Base-by-base conservation (phyloP, 2,888 invertebrate species). In the Altica lythri region DNA sequence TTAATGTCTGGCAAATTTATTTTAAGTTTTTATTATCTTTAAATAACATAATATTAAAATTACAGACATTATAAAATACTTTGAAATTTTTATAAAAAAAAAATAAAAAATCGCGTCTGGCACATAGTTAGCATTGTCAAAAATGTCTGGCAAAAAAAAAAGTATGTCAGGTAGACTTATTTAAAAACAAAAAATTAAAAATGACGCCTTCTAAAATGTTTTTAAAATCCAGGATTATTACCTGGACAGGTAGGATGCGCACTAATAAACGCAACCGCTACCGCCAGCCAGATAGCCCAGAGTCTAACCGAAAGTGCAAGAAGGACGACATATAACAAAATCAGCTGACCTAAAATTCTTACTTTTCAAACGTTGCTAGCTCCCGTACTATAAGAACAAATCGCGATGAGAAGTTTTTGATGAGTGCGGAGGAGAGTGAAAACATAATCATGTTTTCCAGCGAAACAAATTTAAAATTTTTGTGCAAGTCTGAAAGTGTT, bases 61-160 rank as follows among this genome's bases (percentile, higher is more conserved):
- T 17, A 17, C 37, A 37, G 10, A 8, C 18, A 37, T 18, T 3
- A 8, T 14, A 18, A 37, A 37, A 37, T 37, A 18, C 4, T 37
- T 16, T 10, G n/a, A 37, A 17, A 17, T 37, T 37, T 37, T 37
- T n/a, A n/a, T n/a, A n/a, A n/a, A n/a, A n/a, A n/a, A 4, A n/a
- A 2, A 17, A 10, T 2, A 37, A 37, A 37, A 37, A 18, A 19
- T 18, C n/a, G 37, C 37, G 18, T 37, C 3, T 37, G 18, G 37
- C 37, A 37, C n/a, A 18, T 18, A 5, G 18, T 4, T 37, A 37
- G 10, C 19, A 37, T 17, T 3, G 3, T 17, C 18, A 9, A 37
- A 37, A 37, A 37, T 37, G 19, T 18, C 19, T 37, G 16, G 37
- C 37, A 37, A 37, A 17, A 37, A 17, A 1, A 37, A 18, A 37